Percentiles rank a stretch among this genome's conserved stretches.
Evolutionary conservation across 2,113 vertebrate species (phyloP).

Genomic region (Numida meleagris): DNA sequence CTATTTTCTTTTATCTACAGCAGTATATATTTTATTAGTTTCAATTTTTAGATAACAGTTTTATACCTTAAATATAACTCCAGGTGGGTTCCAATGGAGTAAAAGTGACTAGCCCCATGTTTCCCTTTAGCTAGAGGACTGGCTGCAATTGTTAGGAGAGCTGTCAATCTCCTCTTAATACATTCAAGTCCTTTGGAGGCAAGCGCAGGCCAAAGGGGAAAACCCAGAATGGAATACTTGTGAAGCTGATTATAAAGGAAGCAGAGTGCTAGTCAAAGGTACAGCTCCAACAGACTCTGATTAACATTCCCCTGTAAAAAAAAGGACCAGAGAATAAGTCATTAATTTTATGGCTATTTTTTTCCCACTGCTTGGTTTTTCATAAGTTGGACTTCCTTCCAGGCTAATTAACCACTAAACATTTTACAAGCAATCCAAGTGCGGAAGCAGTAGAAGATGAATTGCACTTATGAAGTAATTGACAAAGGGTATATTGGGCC

Average conservation of each 20-base stretch:
- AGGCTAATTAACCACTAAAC: slow-evolving; percentile 80
- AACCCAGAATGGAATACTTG: slow-evolving; percentile 23
- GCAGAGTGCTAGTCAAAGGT: slow-evolving; percentile 39
- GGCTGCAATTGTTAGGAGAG: slow-evolving; percentile 16
- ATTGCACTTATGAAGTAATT: slow-evolving; percentile 77
- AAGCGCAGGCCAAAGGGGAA: slow-evolving; percentile 49
- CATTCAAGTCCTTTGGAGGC: slow-evolving; percentile 40
- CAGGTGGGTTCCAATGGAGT: background rate
- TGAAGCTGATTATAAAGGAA: slow-evolving; percentile 38
- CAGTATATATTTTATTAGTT: slow-evolving; percentile 8
- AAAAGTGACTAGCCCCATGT: slow-evolving; percentile 20
- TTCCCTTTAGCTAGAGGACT: slow-evolving; percentile 25
- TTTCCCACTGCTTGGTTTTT: slow-evolving; percentile 58
- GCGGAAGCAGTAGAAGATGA: slow-evolving; percentile 74
- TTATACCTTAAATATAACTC: slow-evolving; percentile 21
- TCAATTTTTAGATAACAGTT: slow-evolving; percentile 39
- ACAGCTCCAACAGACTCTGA: slow-evolving; percentile 50
- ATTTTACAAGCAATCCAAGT: slow-evolving; percentile 75
- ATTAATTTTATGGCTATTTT: slow-evolving; percentile 72
- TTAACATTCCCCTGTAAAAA: slow-evolving; percentile 63
- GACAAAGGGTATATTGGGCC: slow-evolving; percentile 58
- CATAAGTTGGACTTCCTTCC: slow-evolving; percentile 76
- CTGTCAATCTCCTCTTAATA: slow-evolving; percentile 60
- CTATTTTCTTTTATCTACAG: slow-evolving; percentile 19
- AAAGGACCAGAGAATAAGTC: slow-evolving; percentile 59